These are phyloP conservation scores for Enteromius viviparus DNA, from an alignment of 2,797 vertebrate species.

Conservation along the genomic window DNA sequence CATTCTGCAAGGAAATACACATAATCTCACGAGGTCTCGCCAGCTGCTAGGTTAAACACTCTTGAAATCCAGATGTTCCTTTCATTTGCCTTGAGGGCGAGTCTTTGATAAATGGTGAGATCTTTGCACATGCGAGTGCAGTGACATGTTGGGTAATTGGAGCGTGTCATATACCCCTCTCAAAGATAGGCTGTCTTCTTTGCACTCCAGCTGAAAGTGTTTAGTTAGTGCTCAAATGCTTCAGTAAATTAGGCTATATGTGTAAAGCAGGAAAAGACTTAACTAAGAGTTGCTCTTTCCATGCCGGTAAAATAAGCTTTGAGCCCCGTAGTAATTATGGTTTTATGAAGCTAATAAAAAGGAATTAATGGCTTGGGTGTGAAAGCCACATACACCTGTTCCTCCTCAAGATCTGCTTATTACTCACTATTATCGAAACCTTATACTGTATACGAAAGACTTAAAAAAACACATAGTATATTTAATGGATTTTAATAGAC, in stretches of 20 bases:
- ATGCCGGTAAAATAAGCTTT: constrained; percentile 51
- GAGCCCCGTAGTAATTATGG: constrained; percentile 58
- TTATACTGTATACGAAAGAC: constrained; percentile 37
- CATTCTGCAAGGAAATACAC: constrained; percentile 36
- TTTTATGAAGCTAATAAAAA: constrained; percentile 64
- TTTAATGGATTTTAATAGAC: constrained; percentile 25
- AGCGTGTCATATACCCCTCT: constrained; percentile 30
- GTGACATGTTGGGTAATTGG: constrained; percentile 36
- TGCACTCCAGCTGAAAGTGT: constrained; percentile 31
- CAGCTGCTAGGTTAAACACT: constrained; percentile 47
- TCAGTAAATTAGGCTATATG: constrained; percentile 38
- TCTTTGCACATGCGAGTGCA: constrained; percentile 16
- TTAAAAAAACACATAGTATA: constrained; percentile 1
- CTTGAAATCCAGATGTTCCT: constrained; percentile 54
- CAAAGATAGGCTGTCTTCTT: constrained; percentile 15
- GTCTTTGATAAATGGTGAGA: constrained; percentile 46
- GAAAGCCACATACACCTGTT: constrained; percentile 59
- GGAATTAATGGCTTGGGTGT: constrained; percentile 61
- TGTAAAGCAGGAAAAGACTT: constrained; percentile 38
- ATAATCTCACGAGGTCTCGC: constrained; percentile 36
- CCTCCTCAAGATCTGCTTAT: constrained; percentile 46
- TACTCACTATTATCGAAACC: constrained; percentile 45
- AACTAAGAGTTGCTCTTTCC: constrained; percentile 43
- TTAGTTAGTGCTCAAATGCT: constrained; percentile 40
- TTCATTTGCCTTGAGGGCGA: constrained; percentile 48